phyloP scores from a whole-genome alignment of 2,888 invertebrate genomes.

The Cinara cedri region DNA sequence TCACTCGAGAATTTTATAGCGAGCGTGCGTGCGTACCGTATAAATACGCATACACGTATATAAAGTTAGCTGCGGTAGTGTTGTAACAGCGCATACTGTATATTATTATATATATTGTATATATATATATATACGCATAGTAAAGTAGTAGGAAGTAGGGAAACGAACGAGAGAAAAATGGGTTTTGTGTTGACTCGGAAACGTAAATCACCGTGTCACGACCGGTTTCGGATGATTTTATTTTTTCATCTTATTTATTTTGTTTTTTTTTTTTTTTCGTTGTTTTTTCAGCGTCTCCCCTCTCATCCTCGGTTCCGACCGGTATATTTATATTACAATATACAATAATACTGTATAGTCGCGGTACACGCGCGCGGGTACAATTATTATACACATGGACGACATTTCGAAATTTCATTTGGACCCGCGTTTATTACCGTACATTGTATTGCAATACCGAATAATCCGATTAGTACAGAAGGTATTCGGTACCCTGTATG shows the following conservation, averaged over 20 bases:
- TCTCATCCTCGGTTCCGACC: not conserved
- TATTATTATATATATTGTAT: too few relatives aligned
- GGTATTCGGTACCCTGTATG: too few relatives aligned
- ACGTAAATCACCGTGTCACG: slow-evolving; percentile 48
- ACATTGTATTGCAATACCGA: too few relatives aligned
- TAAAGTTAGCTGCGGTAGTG: not conserved
- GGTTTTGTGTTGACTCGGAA: slow-evolving; percentile 38
- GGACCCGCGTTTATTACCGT: too few relatives aligned
- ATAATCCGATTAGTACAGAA: too few relatives aligned
- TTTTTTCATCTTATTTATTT: not conserved
- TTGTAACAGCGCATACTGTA: too few relatives aligned
- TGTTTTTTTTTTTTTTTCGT: not conserved
- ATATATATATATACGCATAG: too few relatives aligned
- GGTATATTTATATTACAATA: not conserved
- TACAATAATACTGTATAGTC: not conserved
- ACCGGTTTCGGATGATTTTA: slow-evolving; percentile 38
- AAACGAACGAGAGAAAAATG: slow-evolving; percentile 14
- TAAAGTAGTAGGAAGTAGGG: too few relatives aligned
- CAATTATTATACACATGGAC: too few relatives aligned
- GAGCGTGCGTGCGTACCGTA: not conserved
- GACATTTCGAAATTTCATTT: too few relatives aligned
- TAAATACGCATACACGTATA: not conserved
- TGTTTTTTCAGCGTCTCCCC: slow-evolving; percentile 12
- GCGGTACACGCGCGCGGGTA: not conserved
- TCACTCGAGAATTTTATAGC: not conserved